Percentiles rank a stretch among this genome's conserved stretches.
These are phyloP conservation scores for Daboia siamensis DNA, from an alignment of 2,113 vertebrate species.

Conservation along the genomic window DNA sequence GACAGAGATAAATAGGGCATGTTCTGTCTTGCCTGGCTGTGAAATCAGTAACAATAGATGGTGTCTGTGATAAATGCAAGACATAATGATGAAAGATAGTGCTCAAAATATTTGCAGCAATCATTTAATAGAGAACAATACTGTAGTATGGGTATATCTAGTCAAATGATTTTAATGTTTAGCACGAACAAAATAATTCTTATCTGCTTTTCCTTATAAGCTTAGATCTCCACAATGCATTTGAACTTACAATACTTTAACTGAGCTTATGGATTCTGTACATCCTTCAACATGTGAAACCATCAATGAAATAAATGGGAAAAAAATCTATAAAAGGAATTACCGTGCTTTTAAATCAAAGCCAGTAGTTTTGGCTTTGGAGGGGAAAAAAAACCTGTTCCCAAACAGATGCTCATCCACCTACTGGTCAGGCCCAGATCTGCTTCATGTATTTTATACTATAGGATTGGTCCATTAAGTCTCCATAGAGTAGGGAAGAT, in stretches of 20 bases:
- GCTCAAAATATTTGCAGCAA: constrained; percentile 8
- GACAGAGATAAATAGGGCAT: constrained; percentile 69
- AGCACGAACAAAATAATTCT: not conserved
- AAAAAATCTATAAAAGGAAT: not conserved
- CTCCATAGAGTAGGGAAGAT: not conserved
- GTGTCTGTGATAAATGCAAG: constrained; percentile 64
- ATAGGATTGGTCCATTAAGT: not conserved
- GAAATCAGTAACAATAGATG: constrained; percentile 53
- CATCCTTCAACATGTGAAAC: not conserved
- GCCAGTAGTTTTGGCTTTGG: not conserved
- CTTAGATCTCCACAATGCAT: not conserved
- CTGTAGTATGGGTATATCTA: constrained; percentile 7
- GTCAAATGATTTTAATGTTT: not conserved
- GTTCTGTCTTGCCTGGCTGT: constrained; percentile 59
- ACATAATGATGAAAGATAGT: not conserved
- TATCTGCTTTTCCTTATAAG: not conserved
- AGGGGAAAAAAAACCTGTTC: not conserved
- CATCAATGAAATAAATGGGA: not conserved
- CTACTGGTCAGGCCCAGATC: not conserved
- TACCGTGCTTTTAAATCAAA: not conserved
- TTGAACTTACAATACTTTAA: not conserved
- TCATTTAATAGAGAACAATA: constrained; percentile 12
- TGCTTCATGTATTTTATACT: not conserved
- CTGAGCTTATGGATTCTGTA: not conserved
- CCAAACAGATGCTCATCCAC: not conserved